Base-by-base conservation (phyloP, 2,888 invertebrate species). In the Diabrotica balteata region DNA sequence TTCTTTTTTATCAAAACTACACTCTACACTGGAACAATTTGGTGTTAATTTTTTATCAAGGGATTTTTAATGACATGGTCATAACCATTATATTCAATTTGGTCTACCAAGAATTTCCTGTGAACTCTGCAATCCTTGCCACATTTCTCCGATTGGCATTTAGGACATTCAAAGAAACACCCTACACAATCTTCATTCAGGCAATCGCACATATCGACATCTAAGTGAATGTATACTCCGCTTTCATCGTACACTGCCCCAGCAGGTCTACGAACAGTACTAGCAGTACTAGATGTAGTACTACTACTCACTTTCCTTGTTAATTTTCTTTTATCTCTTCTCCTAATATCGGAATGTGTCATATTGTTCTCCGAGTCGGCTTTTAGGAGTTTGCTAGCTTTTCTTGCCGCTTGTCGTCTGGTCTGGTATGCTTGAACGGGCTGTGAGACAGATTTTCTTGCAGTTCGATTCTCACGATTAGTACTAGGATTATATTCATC, bases 201-300 rank as follows among this genome's bases (percentile, higher is more conserved):
- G 79, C 96, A 97, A 81, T 97, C 97, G 74, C 97, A 97, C 9
- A 94, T 78, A 83, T 96, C 92, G 73, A 87, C 83, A 2, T 90
- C 90, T 43, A 88, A 88, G 11, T 84, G 83, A 32, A 90, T 85
- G 72, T 91, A 86, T 47, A 87, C 84, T 0, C 94, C 94, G 63
- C 85, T 86, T 77, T 91, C 91, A 86, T 95, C 90, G 84, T 93
- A 92, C 51, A 92, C 72, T 63, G 86, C 86, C 70, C 88, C 88
- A 45, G 82, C 84, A 54, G 81, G 80, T 79, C 88, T 88, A 22
- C 80, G 76, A 11, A 76, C 72, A 47, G 85, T 86, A 67, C 87
- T 87, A 32, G 85, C 84, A 50, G 85, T 84, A 75, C 86, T 86
- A 32, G 32, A 32, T 32, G 32, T 32, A 32, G 32, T 32, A 32